phyloP scores from a whole-genome alignment of 2,113 vertebrate species.

The Bothrops jararaca region DNA sequence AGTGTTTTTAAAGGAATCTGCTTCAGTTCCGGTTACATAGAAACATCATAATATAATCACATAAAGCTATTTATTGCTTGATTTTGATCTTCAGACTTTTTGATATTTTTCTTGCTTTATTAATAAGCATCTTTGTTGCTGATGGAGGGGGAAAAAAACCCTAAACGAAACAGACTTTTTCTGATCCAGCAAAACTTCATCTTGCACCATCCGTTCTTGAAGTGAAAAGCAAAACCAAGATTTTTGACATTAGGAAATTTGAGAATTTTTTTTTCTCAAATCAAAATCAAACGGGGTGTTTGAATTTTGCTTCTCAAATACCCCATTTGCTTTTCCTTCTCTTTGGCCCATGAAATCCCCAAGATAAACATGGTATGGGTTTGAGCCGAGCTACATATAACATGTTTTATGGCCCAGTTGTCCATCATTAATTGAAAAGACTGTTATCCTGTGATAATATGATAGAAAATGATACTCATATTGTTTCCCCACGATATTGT shows the following conservation, averaged over 20 bases:
- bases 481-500: background rate
- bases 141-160: background rate
- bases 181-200: background rate
- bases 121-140: background rate
- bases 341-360: background rate
- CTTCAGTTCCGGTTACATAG: background rate
- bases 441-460: too few relatives aligned
- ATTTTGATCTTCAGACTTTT: background rate
- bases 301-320: background rate
- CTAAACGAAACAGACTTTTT: background rate
- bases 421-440: background rate
- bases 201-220: background rate
- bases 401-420: background rate
- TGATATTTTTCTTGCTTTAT: background rate
- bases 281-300: background rate
- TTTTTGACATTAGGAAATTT: background rate
- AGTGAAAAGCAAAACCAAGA: background rate
- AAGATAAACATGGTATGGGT: too few relatives aligned
- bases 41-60: background rate
- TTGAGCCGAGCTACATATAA: background rate
- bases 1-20: background rate
- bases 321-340: background rate
- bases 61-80: background rate
- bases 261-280: background rate
- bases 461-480: background rate